Evolutionary conservation across 2,113 vertebrate genomes (phyloP), one percentile per base, ranked within the genome.

Genomic region (Candoia aspera): DNA sequence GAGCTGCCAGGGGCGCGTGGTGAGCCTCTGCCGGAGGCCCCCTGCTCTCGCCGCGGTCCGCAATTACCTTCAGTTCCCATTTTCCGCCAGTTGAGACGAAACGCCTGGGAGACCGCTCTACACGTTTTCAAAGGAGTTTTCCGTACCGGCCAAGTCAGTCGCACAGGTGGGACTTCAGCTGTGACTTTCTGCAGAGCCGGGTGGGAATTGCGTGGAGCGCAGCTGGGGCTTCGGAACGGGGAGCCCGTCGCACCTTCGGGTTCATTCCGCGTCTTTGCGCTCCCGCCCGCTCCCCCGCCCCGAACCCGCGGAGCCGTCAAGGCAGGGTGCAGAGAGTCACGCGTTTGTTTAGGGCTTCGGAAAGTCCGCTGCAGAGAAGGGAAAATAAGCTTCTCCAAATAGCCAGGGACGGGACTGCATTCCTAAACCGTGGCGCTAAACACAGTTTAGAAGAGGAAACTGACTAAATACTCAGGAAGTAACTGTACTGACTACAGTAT

Each of bases 271-370:
- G 33, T 21, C 68, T 37, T n/a, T 73, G 12, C 33, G n/a, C 68
- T 2, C 17, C 33, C 12, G n/a, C 64, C 0, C 68, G 0, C 2
- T 5, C 33, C 17, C 15, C 6, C 1, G 15, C 6, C 68, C 33
- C 15, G 6, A 5, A 19, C 68, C 68, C 19, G 6, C 33, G 33
- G 33, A 8, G 15, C 8, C 9, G n/a, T 79, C 68, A 0, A 79
- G 68, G 68, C 6, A 33, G 33, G 68, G 33, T 59, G 58, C 33
- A 79, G 21, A 37, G 33, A 79, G n/a, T 15, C 33, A 37, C 17
- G 15, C 68, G 8, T 37, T 79, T 19, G 2, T 2, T 79, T 37
- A 21, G 68, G 33, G 68, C 33, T 79, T 37, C 33, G 33, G 68
- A 15, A 33, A 79, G 19, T 37, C n/a, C 8, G 8, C 19, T 6